Evolutionary conservation across 2,888 invertebrate genomes (phyloP).

Genomic region (Acronicta psi): DNA sequence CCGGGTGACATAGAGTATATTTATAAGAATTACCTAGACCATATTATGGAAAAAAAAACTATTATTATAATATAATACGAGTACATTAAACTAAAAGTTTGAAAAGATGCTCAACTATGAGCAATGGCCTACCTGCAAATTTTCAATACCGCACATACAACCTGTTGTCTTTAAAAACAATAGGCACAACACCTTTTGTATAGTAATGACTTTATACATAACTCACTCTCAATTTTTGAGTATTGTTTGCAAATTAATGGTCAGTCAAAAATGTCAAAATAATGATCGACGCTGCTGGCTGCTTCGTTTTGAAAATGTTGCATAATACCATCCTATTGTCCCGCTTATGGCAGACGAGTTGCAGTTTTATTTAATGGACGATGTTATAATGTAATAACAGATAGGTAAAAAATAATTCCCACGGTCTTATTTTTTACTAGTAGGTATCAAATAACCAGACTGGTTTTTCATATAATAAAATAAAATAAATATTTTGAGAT

Average conservation of each 20-base stretch:
- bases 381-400: slow-evolving; percentile 29
- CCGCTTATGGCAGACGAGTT: slow-evolving; percentile 33
- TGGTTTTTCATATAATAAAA: neutral
- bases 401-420: slow-evolving; percentile 28
- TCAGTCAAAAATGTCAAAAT: slow-evolving; percentile 57
- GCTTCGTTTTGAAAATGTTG: slow-evolving; percentile 29
- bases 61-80: neutral
- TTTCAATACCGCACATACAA: slow-evolving; percentile 32
- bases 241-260: slow-evolving; percentile 61
- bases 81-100: slow-evolving; percentile 3
- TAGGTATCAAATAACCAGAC: neutral
- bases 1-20: no score
- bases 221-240: slow-evolving; percentile 38
- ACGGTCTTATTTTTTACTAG: slow-evolving; percentile 17
- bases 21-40: no score
- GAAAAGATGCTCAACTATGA: slow-evolving; percentile 27
- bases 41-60: no score
- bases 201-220: slow-evolving; percentile 36
- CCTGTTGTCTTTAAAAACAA: slow-evolving; percentile 49
- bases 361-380: slow-evolving; percentile 27
- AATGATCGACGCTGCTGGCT: slow-evolving; percentile 49
- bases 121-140: slow-evolving; percentile 24
- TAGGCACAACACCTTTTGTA: slow-evolving; percentile 39
- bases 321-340: slow-evolving; percentile 52
- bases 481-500: no score